Evolutionary conservation across 37 sponge, comb jelly and placozoan species (phyloP), one percentile per base, ranked within the genome.

Genomic region (Chondrilla cf. caribensis): DNA sequence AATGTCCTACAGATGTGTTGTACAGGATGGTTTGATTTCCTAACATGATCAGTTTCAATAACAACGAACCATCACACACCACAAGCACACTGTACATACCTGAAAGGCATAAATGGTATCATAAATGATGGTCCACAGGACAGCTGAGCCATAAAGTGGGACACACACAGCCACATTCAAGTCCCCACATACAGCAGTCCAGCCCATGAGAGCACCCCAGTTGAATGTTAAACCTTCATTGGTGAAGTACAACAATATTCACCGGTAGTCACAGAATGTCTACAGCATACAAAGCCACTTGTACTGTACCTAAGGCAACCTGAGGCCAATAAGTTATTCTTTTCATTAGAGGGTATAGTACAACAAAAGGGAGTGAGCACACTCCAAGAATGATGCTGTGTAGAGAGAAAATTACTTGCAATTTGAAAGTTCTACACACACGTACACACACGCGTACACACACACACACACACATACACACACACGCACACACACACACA

Each of bases 101-200:
- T 87, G 87, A 83, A 82, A 87, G 1, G 87, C 91, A 65, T 90
- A 90, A 41, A 90, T 79, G 17, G 91, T 90, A 58, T 90, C 91
- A 55, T 90, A 90, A n/a, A 86, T 29, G 54, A 90, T 47, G 6
- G 91, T 90, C 91, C 91, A 90, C 17, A 70, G 81, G 19, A 86
- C 81, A 26, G 86, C 77, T 25, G 87, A 84, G 19, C 43, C 22
- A 87, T 90, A 90, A 37, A 90, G 80, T 42, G 87, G 84, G 2
- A 85, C 29, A 35, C 81, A 77, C 6, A 87, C 79, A 17, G 80
- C 26, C 58, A 43, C 51, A 47, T 87, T 84, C 32, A 41, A 67
- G 36, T 37, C 39, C 5, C 91, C 91, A 40, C 51, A 9, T 8
- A 83, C 87, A 25, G 91, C 91, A 43, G 79, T 22, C 40, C 80